phyloP scores from a whole-genome alignment of 2,797 vertebrate genomes.

The Pseudopleuronectes americanus region DNA sequence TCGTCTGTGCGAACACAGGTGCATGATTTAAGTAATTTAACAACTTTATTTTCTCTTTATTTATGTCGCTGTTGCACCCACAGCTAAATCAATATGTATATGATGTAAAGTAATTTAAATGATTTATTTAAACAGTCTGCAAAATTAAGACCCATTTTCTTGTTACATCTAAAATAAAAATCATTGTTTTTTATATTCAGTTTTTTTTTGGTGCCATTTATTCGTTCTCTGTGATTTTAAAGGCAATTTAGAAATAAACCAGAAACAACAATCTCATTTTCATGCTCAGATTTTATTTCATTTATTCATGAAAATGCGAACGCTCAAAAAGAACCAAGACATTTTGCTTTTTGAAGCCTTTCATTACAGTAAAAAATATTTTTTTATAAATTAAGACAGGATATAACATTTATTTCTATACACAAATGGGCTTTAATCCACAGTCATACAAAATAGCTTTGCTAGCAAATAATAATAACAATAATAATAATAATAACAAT shows the following conservation, averaged over 20 bases:
- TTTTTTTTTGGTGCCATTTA: too few species aligned
- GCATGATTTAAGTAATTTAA: too few species aligned
- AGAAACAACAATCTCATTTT: conserved; percentile 14
- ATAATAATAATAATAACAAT: conserved; percentile 45
- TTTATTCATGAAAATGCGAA: conserved; percentile 69
- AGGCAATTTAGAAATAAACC: conserved; percentile 5
- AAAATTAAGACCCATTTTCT: too few species aligned
- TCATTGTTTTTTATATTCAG: too few species aligned
- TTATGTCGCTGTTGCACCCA: background rate
- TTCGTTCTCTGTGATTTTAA: background rate
- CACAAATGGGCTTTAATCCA: conserved; percentile 50
- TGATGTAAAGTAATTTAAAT: background rate
- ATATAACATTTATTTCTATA: conserved; percentile 46
- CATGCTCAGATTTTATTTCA: conserved; percentile 62
- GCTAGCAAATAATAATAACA: conserved; percentile 40
- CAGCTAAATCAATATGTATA: background rate
- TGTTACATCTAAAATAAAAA: too few species aligned
- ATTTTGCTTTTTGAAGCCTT: conserved; percentile 40
- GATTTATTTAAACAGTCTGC: too few species aligned
- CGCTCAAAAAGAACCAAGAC: conserved; percentile 40
- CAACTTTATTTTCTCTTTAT: too few species aligned
- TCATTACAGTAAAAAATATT: conserved; percentile 62
- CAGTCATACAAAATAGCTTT: conserved; percentile 43
- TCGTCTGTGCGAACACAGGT: background rate
- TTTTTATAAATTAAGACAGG: conserved; percentile 55